Evolutionary conservation across 1,140 invertebrate species (phyloP), one percentile per base, ranked within the genome.

Genomic region (Zophobas morio): DNA sequence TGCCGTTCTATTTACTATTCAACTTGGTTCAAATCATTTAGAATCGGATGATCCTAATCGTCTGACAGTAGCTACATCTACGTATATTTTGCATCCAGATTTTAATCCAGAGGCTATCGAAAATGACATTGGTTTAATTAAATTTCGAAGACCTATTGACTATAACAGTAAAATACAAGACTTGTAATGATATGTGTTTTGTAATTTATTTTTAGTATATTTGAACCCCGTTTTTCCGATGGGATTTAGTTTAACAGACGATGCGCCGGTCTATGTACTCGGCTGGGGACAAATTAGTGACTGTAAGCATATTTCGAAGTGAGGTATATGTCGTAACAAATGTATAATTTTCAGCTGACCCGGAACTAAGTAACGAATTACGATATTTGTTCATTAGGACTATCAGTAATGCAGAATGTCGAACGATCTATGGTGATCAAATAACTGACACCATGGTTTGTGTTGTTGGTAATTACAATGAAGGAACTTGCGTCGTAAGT

Each of bases 401-500:
- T 32, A 20, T 66, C 5, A 42, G 37, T 0, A 66, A 66, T 42
- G 1, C 32, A 40, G 60, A 66, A 4, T 66, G 60, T 40, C 0
- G 33, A 42, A 39, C 35, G 1, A 6, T 46, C 42, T 66, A 42
- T 66, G 60, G 60, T 5, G 32, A 37, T 3, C 37, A 42, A 42
- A 66, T 66, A 8, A 40, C 6, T 2, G 60, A 66, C 2, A 66
- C 3, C 33, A 66, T 66, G 60, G 60, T 66, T 8, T 66, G 60
- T 46, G 39, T 42, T 32, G 33, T 1, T 20, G 60, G 60, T 1
- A 66, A 33, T 47, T 5, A 66, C 39, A 66, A 46, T 32, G 60
- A 66, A 66, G 60, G 60, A 20, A 32, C 60, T n/a, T 66, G 60
- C 33, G 32, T 20, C 32, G 60, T 66, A 42, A 42, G 60, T 66